A percentile compares a stretch with the other conserved stretches of the same genome.
These are phyloP conservation scores for Fragum whitleyi DNA, from an alignment of 2,888 invertebrate genomes.

Conservation along the genomic window DNA sequence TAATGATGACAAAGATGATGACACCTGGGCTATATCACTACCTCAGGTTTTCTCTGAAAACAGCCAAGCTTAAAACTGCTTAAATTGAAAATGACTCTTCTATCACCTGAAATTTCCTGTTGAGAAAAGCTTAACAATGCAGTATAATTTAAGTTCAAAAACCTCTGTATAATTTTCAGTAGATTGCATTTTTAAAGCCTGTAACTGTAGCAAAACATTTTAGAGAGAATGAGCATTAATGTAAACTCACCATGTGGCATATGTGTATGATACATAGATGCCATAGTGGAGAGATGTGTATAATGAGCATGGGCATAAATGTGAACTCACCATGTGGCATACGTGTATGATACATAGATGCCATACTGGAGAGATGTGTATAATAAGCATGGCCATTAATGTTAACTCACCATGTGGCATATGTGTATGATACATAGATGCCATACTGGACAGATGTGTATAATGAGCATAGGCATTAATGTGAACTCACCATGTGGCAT, in stretches of 20 bases:
- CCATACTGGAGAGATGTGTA: slow-evolving; percentile 83
- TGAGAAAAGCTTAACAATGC: too few relatives aligned
- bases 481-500: slow-evolving; percentile 76
- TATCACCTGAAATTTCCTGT: too few relatives aligned
- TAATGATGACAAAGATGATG: too few relatives aligned
- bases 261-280: slow-evolving; percentile 83
- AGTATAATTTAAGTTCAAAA: too few relatives aligned
- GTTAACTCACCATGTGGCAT: slow-evolving; percentile 76
- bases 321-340: slow-evolving; percentile 76
- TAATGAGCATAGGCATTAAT: slow-evolving; percentile 35
- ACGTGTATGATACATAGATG: slow-evolving; percentile 83
- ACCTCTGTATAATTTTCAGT: too few relatives aligned
- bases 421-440: slow-evolving; percentile 83
- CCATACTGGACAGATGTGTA: slow-evolving; percentile 83
- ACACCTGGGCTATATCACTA: too few relatives aligned
- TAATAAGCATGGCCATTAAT: slow-evolving; percentile 45
- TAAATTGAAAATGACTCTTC: too few relatives aligned
- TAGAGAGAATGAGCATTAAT: too few relatives aligned
- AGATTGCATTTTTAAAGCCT: too few relatives aligned
- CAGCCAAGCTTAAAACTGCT: too few relatives aligned
- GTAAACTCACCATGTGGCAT: slow-evolving; percentile 76
- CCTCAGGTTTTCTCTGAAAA: too few relatives aligned
- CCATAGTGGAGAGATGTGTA: slow-evolving; percentile 83
- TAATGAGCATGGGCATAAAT: slow-evolving; percentile 62
- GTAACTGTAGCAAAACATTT: too few relatives aligned